These are phyloP conservation scores for Drosophila atroscutellata DNA, from an alignment of 2,888 invertebrate species.

Conservation along the genomic window DNA sequence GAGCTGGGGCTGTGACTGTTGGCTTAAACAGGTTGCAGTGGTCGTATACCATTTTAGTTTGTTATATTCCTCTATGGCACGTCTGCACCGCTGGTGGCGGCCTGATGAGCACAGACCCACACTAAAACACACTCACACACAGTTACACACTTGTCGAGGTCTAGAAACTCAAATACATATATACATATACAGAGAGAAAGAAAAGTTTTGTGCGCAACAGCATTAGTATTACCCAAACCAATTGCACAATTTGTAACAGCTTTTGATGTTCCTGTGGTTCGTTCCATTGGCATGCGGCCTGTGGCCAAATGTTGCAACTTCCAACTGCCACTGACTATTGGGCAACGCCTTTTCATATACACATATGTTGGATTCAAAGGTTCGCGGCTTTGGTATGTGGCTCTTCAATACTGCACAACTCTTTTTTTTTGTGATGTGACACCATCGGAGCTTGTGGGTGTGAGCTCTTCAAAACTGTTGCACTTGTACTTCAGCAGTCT, in stretches of 20 bases:
- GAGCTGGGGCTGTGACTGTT: slow-evolving; percentile 31
- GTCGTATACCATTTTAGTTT: slow-evolving; percentile 78
- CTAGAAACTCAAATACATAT: slow-evolving; percentile 40
- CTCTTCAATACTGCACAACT: slow-evolving; percentile 4
- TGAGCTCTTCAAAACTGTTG: slow-evolving; percentile 40
- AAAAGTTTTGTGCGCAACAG: slow-evolving; percentile 28
- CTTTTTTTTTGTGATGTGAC: slow-evolving; percentile 52
- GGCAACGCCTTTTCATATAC: slow-evolving; percentile 53
- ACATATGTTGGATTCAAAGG: slow-evolving; percentile 17
- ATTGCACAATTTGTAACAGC: slow-evolving; percentile 78
- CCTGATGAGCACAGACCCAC: slow-evolving; percentile 53
- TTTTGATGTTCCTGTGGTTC: slow-evolving; percentile 65
- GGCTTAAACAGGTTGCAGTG: slow-evolving; percentile 75
- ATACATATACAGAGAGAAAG: neutral
- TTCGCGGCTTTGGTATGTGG: slow-evolving; percentile 10
- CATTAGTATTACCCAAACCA: slow-evolving; percentile 74
- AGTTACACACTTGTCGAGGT: slow-evolving; percentile 25
- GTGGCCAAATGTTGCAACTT: slow-evolving; percentile 41
- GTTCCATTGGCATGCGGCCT: slow-evolving; percentile 30
- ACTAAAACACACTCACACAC: slow-evolving; percentile 15
- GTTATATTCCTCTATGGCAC: slow-evolving; percentile 62
- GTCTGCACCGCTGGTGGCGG: slow-evolving; percentile 58
- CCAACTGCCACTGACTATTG: slow-evolving; percentile 38
- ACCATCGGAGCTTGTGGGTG: slow-evolving; percentile 60
- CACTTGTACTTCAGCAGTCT: slow-evolving; percentile 5